A percentile compares a stretch with the other conserved stretches of the same genome.
Evolutionary conservation across 1,140 invertebrate genomes (phyloP).

Genomic region (Cataglyphis hispanica): DNA sequence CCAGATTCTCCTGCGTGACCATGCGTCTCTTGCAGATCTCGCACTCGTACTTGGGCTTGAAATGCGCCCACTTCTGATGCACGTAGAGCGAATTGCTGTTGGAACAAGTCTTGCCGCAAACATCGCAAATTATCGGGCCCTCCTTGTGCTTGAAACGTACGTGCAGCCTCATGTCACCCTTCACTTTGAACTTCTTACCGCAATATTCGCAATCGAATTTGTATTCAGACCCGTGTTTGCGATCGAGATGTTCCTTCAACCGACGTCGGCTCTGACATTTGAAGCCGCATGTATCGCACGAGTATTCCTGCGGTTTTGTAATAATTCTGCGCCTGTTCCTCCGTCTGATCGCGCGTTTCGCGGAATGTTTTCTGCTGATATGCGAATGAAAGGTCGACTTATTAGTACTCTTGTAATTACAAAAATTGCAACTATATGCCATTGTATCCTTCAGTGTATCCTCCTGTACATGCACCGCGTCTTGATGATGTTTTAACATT

Average conservation of each 20-base stretch:
- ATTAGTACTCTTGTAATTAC: conserved; percentile 75
- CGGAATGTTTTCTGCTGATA: conserved; percentile 77
- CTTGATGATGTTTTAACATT: conserved; percentile 82
- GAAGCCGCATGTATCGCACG: conserved; percentile 78
- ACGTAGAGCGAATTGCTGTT: conserved; percentile 78
- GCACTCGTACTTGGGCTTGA: conserved; percentile 81
- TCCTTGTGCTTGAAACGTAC: conserved; percentile 84
- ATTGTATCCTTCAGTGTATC: background rate
- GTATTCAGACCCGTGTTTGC: conserved; percentile 77
- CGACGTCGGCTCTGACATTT: conserved; percentile 85
- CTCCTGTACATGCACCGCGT: conserved; percentile 57
- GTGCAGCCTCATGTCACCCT: conserved; percentile 84
- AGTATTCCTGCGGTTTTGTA: conserved; percentile 41
- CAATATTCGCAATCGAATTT: conserved; percentile 80
- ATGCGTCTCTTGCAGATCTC: conserved; percentile 79
- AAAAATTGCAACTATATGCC: conserved; percentile 74
- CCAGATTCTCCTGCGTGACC: conserved; percentile 80
- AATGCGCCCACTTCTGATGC: conserved; percentile 81
- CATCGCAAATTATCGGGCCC: conserved; percentile 85
- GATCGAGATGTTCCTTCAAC: conserved; percentile 87
- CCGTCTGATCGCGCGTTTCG: background rate
- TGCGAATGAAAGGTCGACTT: conserved; percentile 79
- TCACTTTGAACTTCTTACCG: conserved; percentile 88
- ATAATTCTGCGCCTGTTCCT: background rate
- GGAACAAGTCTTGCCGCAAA: conserved; percentile 85